Evolutionary conservation across 1,140 invertebrate genomes (phyloP), one percentile per base, ranked within the genome.

Genomic region (Tyrophagus putrescentiae): DNA sequence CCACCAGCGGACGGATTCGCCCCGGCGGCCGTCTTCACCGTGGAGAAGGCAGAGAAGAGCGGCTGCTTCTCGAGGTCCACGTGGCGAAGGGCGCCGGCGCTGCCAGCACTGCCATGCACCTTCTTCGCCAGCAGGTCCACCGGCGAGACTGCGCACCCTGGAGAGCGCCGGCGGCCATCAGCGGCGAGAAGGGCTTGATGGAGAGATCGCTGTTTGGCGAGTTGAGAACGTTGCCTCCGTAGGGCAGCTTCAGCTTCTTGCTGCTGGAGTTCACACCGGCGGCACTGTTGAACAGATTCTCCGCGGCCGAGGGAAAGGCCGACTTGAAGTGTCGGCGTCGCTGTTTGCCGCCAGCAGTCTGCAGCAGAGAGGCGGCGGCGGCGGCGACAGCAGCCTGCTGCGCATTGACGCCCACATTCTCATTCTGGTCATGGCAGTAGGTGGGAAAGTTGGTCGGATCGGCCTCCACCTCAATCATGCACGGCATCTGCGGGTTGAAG

Each of bases 391-490:
- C n/a, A n/a, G n/a, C n/a, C n/a, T n/a, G n/a, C n/a, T n/a, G n/a
- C n/a, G n/a, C n/a, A n/a, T n/a, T n/a, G n/a, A n/a, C n/a, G 6
- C 29, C 29, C 21, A 27, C 29, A 6, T 61, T 16, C 25, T 61
- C 33, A 33, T 34, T 61, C 18, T n/a, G 29, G 25, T 59, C n/a
- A 45, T 41, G 39, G 32, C 7, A 45, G 50, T 44, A 59, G 18
- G 57, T 11, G 9, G 60, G 60, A 42, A 61, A 62, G 4, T 9
- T 54, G 32, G 60, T 61, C 31, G 60, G 60, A 61, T 61, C 60
- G 57, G 60, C 60, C 23, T 61, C 60, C 9, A 61, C 50, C 33
- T 61, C 54, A 25, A 61, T 60, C 56, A 61, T 59, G 41, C 60
- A 61, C 13, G 60, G 48, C 28, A 57, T 36, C 25, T 57, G 31